Percentiles rank a stretch among this genome's conserved stretches.
These are phyloP conservation scores for Enteromius treurensis DNA, from an alignment of 2,797 vertebrate species.

Conservation along the genomic window DNA sequence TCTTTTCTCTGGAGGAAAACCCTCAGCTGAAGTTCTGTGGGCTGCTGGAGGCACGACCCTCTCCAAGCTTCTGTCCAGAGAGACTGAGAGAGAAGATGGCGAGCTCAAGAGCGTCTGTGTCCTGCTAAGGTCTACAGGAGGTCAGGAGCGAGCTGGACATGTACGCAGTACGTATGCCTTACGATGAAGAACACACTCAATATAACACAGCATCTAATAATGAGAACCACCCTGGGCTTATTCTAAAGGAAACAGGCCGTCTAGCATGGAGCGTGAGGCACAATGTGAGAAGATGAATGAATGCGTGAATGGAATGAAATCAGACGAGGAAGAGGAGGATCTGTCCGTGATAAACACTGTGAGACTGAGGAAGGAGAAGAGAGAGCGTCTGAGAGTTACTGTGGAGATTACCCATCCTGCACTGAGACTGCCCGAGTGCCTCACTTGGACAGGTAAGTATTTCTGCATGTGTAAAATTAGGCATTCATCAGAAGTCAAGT, in stretches of 20 bases:
- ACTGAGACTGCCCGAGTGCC: slow-evolving; percentile 73
- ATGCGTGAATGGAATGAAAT: slow-evolving; percentile 61
- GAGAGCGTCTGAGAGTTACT: slow-evolving; percentile 68
- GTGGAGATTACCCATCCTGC: slow-evolving; percentile 79
- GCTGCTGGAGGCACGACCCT: slow-evolving; percentile 73
- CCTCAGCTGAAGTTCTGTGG: slow-evolving; percentile 71
- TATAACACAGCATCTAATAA: background rate
- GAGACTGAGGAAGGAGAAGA: slow-evolving; percentile 60
- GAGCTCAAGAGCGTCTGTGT: slow-evolving; percentile 77
- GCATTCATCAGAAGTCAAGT: too few relatives aligned
- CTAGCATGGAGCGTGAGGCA: slow-evolving; percentile 63
- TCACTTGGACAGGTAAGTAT: slow-evolving; percentile 76
- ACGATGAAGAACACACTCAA: background rate
- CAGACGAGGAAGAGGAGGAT: slow-evolving; percentile 55
- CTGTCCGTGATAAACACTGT: slow-evolving; percentile 74
- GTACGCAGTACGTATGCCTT: slow-evolving; percentile 64
- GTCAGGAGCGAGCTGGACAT: slow-evolving; percentile 58
- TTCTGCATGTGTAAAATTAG: background rate
- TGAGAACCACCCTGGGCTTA: background rate
- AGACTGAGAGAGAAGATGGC: slow-evolving; percentile 72
- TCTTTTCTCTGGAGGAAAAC: slow-evolving; percentile 73
- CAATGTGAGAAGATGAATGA: slow-evolving; percentile 70
- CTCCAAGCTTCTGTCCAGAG: slow-evolving; percentile 69
- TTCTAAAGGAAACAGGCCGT: slow-evolving; percentile 62
- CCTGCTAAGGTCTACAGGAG: slow-evolving; percentile 65